phyloP scores from a whole-genome alignment of 2,888 invertebrate genomes.

The Chrysodeixis includens region DNA sequence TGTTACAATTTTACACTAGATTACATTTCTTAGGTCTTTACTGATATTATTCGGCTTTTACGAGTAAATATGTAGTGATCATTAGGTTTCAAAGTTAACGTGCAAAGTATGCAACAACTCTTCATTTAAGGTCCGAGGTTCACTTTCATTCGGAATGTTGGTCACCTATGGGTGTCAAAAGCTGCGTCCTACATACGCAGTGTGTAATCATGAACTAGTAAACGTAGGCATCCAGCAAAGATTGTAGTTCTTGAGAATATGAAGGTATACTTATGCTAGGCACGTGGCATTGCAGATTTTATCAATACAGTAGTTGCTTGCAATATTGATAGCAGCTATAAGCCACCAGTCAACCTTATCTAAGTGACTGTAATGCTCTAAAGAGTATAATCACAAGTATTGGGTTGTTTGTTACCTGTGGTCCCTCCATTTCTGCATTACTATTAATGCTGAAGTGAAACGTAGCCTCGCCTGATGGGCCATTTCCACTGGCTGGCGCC shows the following conservation, averaged over 20 bases:
- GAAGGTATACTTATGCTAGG: conserved; percentile 33
- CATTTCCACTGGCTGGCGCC: conserved; percentile 89
- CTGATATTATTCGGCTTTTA: background rate
- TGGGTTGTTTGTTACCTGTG: conserved; percentile 85
- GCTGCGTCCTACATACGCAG: conserved; percentile 10
- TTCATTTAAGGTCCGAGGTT: conserved; percentile 2
- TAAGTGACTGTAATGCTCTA: background rate
- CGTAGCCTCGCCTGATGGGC: conserved; percentile 85
- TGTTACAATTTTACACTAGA: conserved; percentile 39
- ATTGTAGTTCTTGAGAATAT: conserved; percentile 31
- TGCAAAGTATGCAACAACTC: background rate
- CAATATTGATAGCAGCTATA: conserved; percentile 23
- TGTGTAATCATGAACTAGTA: conserved; percentile 14
- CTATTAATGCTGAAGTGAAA: conserved; percentile 95
- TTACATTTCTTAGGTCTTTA: background rate
- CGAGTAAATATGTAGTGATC: background rate
- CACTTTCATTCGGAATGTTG: conserved; percentile 22
- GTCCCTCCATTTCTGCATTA: conserved; percentile 94
- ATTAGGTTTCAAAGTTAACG: background rate
- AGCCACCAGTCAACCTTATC: background rate
- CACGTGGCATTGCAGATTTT: conserved; percentile 34
- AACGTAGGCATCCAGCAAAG: conserved; percentile 19
- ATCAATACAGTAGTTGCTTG: conserved; percentile 29
- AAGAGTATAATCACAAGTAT: background rate
- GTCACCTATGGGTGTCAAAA: conserved; percentile 18